Evolutionary conservation across 2,888 invertebrate genomes (phyloP), one percentile per base, ranked within the genome.

Genomic region (Caenorhabditis macrosperma): DNA sequence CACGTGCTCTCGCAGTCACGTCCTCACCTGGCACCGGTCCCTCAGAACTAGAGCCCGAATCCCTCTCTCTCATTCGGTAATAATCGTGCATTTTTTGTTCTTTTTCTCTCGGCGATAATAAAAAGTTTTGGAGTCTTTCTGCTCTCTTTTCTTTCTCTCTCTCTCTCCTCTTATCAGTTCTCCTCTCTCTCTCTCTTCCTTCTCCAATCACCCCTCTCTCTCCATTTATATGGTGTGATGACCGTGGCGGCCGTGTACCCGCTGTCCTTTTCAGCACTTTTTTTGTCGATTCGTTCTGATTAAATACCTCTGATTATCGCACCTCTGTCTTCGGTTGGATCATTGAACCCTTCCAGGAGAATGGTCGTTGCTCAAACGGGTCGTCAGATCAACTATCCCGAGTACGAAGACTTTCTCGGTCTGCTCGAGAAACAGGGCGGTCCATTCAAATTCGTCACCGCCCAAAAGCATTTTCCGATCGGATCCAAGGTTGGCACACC

Each of bases 381-480:
- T 30, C 82, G 77, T 44, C 80, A 78, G 59, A 71, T 84, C 60
- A 52, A 41, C 50, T 82, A 35, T 60, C 83, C 83, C 5, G 80
- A 80, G 60, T 84, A 82, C 54, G 76, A 78, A n/a, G 64, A 84
- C 41, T 84, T 82, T 46, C 30, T 84, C 50, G 61, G 66, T 6
- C 20, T 44, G n/a, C 35, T 84, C n/a, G 41, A 59, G 26, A 30
- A 69, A 9, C 57, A 63, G 20, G 82, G 82, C 28, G 83, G 83
- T 1, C 77, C 81, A 0, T 79, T 83, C 50, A 64, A 68, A 33
- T 83, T 77, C 35, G 81, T 83, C 12, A 64, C 81, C 3, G 61
- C 77, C 12, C 24, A 24, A 1, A 71, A 83, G 20, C 10, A 81
- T 12, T 85, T 85, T 28, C 82, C 85, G 1, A 20, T 77, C 6